Evolutionary conservation across 1,140 invertebrate genomes (phyloP).

Genomic region (Amyelois transitella): DNA sequence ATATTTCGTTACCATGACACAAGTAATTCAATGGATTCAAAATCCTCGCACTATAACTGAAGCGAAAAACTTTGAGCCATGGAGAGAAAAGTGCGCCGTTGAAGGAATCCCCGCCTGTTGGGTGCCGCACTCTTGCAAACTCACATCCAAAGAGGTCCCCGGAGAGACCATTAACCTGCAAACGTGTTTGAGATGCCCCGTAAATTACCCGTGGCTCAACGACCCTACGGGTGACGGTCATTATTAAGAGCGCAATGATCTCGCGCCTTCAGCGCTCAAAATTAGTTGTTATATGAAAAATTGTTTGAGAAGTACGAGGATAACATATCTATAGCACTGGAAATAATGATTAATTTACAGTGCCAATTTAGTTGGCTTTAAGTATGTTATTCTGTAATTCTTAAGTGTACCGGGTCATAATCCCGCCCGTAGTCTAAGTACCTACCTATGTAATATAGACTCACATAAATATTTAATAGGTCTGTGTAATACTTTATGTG

Average conservation of each 20-base stretch:
- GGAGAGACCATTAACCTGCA: slow-evolving; percentile 94
- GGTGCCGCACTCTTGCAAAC: slow-evolving; percentile 92
- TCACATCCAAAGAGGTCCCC: slow-evolving; percentile 93
- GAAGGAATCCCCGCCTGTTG: slow-evolving; percentile 87
- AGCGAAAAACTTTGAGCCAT: slow-evolving; percentile 93
- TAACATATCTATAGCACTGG: slow-evolving; percentile 45
- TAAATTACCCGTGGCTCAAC: slow-evolving; percentile 95
- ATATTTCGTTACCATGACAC: slow-evolving; percentile 98
- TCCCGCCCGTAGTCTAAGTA: slow-evolving; percentile 74
- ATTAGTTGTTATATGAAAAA: slow-evolving; percentile 62
- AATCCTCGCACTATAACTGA: slow-evolving; percentile 89
- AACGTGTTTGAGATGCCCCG: slow-evolving; percentile 93
- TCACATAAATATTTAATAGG: slow-evolving; percentile 75
- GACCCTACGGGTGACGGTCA: slow-evolving; percentile 94
- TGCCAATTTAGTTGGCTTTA: slow-evolving; percentile 16
- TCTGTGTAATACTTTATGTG: slow-evolving; percentile 74
- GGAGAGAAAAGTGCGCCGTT: slow-evolving; percentile 93
- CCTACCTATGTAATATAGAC: slow-evolving; percentile 75
- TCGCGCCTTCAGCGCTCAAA: slow-evolving; percentile 56
- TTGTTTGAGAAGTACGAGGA: slow-evolving; percentile 47
- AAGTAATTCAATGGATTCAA: slow-evolving; percentile 97
- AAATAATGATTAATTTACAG: not conserved
- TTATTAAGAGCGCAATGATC: slow-evolving; percentile 80
- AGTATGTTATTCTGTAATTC: slow-evolving; percentile 62
- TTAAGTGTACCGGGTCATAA: slow-evolving; percentile 71